These are phyloP conservation scores for Strigamia crassipes DNA, from an alignment of 2,888 invertebrate species.

Conservation along the genomic window DNA sequence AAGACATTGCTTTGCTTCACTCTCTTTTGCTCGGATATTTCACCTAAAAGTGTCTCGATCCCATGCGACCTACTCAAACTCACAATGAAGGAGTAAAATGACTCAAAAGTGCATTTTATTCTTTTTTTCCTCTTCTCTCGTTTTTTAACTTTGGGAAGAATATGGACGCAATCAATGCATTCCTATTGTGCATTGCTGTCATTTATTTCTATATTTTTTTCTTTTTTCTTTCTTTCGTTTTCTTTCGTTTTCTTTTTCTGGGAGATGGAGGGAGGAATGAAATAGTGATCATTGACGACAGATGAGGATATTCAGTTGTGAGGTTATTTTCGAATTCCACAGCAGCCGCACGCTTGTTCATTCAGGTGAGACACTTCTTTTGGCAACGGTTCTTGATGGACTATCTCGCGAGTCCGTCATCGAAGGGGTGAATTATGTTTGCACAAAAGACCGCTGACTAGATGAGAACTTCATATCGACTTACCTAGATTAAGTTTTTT, in stretches of 20 bases:
- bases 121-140: no score
- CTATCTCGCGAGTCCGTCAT: slow-evolving; percentile 15
- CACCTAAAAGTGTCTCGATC: slow-evolving; percentile 17
- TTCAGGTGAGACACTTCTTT: slow-evolving; percentile 11
- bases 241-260: background rate
- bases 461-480: background rate
- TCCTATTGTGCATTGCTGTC: background rate
- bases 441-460: slow-evolving; percentile 7
- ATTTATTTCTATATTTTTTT: background rate
- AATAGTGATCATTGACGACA: slow-evolving; percentile 11
- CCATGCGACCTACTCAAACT: background rate
- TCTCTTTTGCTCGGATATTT: background rate
- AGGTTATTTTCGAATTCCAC: slow-evolving; percentile 7
- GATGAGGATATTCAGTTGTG: background rate
- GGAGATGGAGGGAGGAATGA: background rate
- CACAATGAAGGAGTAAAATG: background rate
- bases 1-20: background rate
- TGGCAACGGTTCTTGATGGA: slow-evolving; percentile 4
- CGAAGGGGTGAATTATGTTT: slow-evolving; percentile 16
- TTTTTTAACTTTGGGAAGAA: background rate
- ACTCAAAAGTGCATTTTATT: background rate
- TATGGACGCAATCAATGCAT: background rate
- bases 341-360: background rate
- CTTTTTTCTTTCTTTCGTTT: no score
- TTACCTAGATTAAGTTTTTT: slow-evolving; percentile 7